Conservation (phyloP, 1,140 invertebrate genomes). For the Bradynema listronoti region DNA sequence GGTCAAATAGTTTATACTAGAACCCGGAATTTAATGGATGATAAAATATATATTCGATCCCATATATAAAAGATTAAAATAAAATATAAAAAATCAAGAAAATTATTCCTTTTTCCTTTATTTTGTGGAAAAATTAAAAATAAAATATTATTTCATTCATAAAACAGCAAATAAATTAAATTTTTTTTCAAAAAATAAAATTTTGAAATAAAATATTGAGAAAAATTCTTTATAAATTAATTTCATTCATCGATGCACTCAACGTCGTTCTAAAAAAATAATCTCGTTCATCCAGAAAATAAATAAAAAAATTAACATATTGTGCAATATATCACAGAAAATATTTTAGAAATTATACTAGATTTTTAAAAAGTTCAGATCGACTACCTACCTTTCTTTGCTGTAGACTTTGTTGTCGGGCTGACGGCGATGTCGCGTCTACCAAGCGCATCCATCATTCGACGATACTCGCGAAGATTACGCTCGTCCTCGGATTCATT, state of each 20-base stretch:
- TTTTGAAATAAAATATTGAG: no score
- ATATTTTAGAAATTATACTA: background rate
- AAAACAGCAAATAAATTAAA: no score
- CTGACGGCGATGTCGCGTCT: background rate
- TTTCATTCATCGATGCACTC: background rate
- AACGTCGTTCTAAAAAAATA: background rate
- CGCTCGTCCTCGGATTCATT: background rate
- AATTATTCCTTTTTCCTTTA: no score
- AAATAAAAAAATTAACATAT: background rate
- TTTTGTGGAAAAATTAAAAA: no score
- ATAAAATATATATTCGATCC: no score
- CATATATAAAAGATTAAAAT: no score
- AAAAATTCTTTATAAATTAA: no score
- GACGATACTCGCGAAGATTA: slow-evolving; percentile 1
- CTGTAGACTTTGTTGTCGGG: background rate
- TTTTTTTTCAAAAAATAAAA: no score
- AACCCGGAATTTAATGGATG: no score
- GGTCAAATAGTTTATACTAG: no score
- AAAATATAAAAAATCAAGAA: no score
- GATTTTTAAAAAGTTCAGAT: background rate
- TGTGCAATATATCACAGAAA: background rate
- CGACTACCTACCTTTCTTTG: background rate
- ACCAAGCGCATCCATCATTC: slow-evolving; percentile 1
- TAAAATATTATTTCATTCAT: no score
- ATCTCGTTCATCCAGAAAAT: background rate